Evolutionary conservation across 2,113 vertebrate genomes (phyloP), one percentile per base, ranked within the genome.

Genomic region (Paradisaea rubra): DNA sequence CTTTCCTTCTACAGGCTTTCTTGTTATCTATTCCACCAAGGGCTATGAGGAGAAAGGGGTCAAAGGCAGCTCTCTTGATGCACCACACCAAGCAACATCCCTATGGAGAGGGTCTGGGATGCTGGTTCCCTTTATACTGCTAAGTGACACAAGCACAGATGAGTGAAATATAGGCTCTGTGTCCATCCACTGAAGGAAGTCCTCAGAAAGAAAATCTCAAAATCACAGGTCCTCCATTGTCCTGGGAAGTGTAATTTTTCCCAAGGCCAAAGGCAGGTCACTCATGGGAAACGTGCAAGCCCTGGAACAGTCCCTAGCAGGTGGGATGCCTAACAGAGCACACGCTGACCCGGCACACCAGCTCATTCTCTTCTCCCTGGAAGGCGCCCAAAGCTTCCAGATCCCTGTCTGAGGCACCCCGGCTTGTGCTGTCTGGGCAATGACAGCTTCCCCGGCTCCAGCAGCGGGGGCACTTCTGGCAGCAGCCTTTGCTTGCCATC

Each of bases 241-340:
- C 50, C 27, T 45, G 19, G 33, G 19, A 81, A 42, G 11, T 3
- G 0, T 7, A 27, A 52, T 13, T 64, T 27, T 30, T 53, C 19
- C 35, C 31, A 11, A n/a, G n/a, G 39, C 33, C 6, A 2, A 39
- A 45, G 33, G 78, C 14, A 52, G 57, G 44, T 54, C 11, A 12
- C 70, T 13, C 3, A 2, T 0, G 3, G 23, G 33, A 35, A 17
- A 16, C 0, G 3, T 10, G 10, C 53, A 16, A 64, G 45, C 31
- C 47, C 30, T 19, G 8, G 27, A 35, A 52, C 0, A 24, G 47
- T 7, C 37, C 69, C 15, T 14, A 5, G 28, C 2, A 0, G 22
- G 20, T 4, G 61, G 44, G 28, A 71, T 13, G 39, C 30, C 41
- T 15, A 33, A 30, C 8, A 9, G 42, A 49, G 10, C 0, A 0